phyloP scores from a whole-genome alignment of 2,797 vertebrate species.

The Siniperca scherzeri region DNA sequence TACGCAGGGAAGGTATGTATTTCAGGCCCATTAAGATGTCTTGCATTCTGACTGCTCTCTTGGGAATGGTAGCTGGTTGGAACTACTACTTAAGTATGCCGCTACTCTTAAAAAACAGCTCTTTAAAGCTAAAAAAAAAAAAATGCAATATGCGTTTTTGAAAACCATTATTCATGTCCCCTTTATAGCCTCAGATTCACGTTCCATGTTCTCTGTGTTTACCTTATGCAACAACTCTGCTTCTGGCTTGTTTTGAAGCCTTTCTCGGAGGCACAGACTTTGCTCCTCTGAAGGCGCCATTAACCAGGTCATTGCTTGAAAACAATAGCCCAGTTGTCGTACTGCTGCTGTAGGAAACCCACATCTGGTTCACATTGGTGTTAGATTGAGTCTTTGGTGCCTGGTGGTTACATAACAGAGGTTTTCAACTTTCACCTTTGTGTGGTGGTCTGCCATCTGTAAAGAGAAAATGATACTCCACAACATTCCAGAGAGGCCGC shows the following conservation, averaged over 20 bases:
- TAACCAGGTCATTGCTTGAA: constrained; percentile 67
- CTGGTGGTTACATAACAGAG: constrained; percentile 68
- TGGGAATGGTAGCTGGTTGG: constrained; percentile 2
- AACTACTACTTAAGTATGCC: background rate
- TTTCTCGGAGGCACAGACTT: constrained; percentile 27
- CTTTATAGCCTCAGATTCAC: background rate
- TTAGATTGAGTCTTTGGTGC: constrained; percentile 54
- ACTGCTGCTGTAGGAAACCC: constrained; percentile 56
- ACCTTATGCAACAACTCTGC: constrained; percentile 15
- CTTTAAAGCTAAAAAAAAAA: background rate
- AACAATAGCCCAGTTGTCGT: constrained; percentile 79
- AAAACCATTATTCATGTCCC: constrained; percentile 6
- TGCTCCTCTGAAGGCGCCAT: constrained; percentile 30
- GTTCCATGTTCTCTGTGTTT: constrained; percentile 3
- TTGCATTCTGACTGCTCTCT: background rate
- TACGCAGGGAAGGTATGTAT: constrained; percentile 94
- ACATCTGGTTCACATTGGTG: constrained; percentile 82
- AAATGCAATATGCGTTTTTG: background rate
- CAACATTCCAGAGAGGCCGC: constrained; percentile 58
- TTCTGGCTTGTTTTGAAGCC: constrained; percentile 9
- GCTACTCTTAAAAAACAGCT: background rate
- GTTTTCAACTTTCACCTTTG: constrained; percentile 72
- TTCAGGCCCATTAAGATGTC: background rate
- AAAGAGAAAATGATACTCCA: constrained; percentile 40
- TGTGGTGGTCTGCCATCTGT: constrained; percentile 61